Percentiles rank a stretch among this genome's conserved stretches.
Conservation (phyloP, 2,797 vertebrate genomes). For the Enteromius unitaeniatus region DNA sequence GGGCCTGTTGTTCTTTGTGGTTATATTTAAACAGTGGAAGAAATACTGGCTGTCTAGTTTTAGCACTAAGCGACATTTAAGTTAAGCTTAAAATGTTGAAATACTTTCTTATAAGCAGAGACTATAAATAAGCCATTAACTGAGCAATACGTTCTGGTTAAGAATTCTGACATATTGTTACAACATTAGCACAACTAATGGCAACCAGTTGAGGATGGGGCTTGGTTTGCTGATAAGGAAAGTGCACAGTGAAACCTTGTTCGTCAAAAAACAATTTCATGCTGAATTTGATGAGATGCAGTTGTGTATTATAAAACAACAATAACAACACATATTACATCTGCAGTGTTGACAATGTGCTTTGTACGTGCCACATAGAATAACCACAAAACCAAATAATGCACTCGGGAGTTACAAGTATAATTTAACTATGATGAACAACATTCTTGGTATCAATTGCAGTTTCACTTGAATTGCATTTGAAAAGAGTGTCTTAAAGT, state of each 20-base stretch:
- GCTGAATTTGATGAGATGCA: neutral
- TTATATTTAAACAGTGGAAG: conserved; percentile 11
- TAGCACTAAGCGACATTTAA: neutral
- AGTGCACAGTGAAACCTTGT: neutral
- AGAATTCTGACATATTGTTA: neutral
- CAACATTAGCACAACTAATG: conserved; percentile 17
- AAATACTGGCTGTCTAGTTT: neutral
- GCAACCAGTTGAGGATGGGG: neutral
- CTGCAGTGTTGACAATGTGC: neutral
- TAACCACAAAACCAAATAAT: neutral
- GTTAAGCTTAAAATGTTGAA: conserved; percentile 37
- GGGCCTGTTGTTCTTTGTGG: neutral
- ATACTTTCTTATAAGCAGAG: neutral
- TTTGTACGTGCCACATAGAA: neutral
- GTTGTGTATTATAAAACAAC: neutral
- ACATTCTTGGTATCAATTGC: neutral
- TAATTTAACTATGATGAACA: too few species aligned
- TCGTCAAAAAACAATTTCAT: neutral
- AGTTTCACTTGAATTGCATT: neutral
- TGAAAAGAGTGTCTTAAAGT: conserved; percentile 7
- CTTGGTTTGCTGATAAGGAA: neutral
- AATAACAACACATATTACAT: neutral
- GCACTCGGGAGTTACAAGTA: neutral
- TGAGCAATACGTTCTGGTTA: neutral
- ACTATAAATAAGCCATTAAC: neutral